phyloP scores from a whole-genome alignment of 2,797 vertebrate species.

The Enteromius radiatus region DNA sequence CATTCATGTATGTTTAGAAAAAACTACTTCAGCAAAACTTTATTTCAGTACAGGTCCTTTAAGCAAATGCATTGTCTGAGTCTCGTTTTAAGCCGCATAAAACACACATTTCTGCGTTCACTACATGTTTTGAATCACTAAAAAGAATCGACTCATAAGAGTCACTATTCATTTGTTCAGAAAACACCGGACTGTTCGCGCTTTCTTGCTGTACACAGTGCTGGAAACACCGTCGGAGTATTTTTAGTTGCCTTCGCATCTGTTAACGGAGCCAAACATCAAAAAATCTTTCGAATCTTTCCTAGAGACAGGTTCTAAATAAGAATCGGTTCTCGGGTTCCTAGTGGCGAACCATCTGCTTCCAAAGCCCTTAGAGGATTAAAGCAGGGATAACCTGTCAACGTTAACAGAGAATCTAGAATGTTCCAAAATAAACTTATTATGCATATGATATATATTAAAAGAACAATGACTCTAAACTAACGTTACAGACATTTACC shows the following conservation, averaged over 20 bases:
- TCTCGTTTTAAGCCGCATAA: not conserved
- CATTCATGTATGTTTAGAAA: not conserved
- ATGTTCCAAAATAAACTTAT: not conserved
- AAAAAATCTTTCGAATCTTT: not conserved
- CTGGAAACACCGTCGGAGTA: too few species aligned
- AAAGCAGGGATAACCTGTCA: not conserved
- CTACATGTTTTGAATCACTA: not conserved
- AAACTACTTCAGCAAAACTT: not conserved
- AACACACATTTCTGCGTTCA: not conserved
- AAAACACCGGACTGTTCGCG: not conserved
- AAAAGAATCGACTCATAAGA: not conserved
- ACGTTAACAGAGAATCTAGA: not conserved
- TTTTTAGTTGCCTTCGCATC: not conserved
- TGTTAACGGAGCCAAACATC: not conserved
- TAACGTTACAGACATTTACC: not conserved
- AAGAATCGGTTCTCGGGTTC: not conserved
- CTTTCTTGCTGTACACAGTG: too few species aligned
- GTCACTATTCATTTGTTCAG: not conserved
- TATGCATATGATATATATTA: not conserved
- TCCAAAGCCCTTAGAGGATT: not conserved
- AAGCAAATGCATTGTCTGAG: too few species aligned
- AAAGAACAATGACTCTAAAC: not conserved
- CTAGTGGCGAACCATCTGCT: not conserved
- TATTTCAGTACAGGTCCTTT: not conserved
- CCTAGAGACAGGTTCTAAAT: not conserved